Evolutionary conservation across 2,113 vertebrate species (phyloP), one percentile per base, ranked within the genome.

Genomic region (Chelonoidis abingdonii): DNA sequence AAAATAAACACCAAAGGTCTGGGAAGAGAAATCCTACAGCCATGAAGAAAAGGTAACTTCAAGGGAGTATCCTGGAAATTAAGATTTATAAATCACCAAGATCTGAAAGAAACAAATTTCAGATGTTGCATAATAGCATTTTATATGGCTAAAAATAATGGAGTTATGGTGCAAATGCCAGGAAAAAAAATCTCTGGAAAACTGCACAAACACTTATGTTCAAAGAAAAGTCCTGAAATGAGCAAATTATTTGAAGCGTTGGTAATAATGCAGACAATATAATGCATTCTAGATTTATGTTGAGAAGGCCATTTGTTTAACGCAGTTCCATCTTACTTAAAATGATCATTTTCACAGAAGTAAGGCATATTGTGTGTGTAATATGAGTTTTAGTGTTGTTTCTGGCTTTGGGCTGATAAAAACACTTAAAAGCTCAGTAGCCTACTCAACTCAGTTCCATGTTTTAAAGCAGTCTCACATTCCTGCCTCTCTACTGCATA

Each of bases 11-110:
- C 80, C 89, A 95, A 93, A 93, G 89, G 84, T 95, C 97, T 95
- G 94, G 92, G 94, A 97, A 95, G 87, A 96, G 94, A 94, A 96
- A 96, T 97, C 95, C 90, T 94, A 95, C 96, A 97, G 97, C 97
- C 95, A 97, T 88, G 95, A 94, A 96, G 35, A 89, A 87, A 96
- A 96, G 95, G 95, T 95, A 95, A 95, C 96, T 97, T 98, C 93
- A 97, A 98, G 97, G 91, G 92, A 96, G 90, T 97, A 96, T 94
- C 94, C 96, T 94, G 96, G 94, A 97, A 98, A 97, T 97, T 86
- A 93, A 82, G 88, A 86, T 31, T 93, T 97, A 96, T 97, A 97
- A 97, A 97, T 96, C 89, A 97, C 86, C 91, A 56, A 14, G 50
- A 19, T 54, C 78, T 93, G 92, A 97, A 97, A 97, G 96, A 95